Conservation (phyloP, 2,113 vertebrate genomes). For the Leuciscus idus region DNA sequence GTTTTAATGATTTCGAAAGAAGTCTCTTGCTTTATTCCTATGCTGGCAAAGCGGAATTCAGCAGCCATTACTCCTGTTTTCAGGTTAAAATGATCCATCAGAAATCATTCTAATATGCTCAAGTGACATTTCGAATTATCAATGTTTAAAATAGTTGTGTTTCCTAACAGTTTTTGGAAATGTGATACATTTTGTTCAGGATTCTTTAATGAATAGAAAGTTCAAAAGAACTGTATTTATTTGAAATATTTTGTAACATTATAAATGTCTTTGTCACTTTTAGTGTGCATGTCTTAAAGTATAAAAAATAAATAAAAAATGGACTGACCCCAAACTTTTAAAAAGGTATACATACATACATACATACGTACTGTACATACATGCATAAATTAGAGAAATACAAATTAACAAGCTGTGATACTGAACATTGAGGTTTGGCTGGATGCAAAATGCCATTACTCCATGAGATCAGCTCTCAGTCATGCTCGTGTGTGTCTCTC, state of each 20-base stretch:
- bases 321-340: background rate
- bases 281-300: too few relatives aligned
- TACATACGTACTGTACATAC: background rate
- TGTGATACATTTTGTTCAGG: too few relatives aligned
- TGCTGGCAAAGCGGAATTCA: background rate
- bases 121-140: background rate
- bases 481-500: background rate
- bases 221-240: background rate
- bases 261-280: background rate
- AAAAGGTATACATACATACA: background rate
- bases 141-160: background rate
- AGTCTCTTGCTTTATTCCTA: too few relatives aligned
- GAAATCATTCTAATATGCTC: background rate
- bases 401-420: background rate
- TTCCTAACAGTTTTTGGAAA: too few relatives aligned
- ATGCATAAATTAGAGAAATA: slow-evolving; percentile 25
- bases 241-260: background rate
- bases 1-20: too few relatives aligned
- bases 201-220: background rate
- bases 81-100: background rate
- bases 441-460: slow-evolving; percentile 34
- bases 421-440: slow-evolving; percentile 38
- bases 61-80: background rate
- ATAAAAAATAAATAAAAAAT: background rate
- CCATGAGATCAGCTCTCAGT: slow-evolving; percentile 30